A percentile compares a stretch with the other conserved stretches of the same genome.
These are phyloP conservation scores for Siderastrea siderea DNA, from an alignment of 92 coral and sea anemone species.

Conservation along the genomic window DNA sequence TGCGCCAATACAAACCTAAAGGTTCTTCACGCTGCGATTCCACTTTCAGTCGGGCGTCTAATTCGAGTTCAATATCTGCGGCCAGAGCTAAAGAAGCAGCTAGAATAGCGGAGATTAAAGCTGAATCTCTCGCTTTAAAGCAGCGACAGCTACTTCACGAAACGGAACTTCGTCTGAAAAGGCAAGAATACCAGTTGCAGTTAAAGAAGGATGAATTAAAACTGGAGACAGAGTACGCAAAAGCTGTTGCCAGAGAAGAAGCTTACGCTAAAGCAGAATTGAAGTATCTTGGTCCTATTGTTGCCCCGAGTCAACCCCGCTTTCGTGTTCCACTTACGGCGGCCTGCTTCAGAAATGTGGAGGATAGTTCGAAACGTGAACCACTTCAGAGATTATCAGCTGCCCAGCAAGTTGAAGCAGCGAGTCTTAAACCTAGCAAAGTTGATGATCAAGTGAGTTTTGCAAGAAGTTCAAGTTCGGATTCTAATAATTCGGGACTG, in stretches of 20 bases:
- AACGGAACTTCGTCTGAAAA: not conserved
- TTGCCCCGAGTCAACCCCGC: too few relatives aligned
- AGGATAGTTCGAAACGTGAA: not conserved
- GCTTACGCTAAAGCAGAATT: constrained; percentile 18
- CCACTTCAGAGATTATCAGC: not conserved
- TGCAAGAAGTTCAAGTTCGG: constrained; percentile 1
- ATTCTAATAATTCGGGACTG: constrained; percentile 3
- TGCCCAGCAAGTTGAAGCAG: too few relatives aligned
- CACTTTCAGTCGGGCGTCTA: not conserved
- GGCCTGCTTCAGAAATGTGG: not conserved
- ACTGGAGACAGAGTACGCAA: constrained; percentile 5
- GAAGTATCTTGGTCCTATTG: not conserved
- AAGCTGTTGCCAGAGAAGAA: constrained; percentile 17
- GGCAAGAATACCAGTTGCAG: not conserved
- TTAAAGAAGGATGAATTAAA: constrained; percentile 7
- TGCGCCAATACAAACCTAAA: not conserved
- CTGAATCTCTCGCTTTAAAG: not conserved
- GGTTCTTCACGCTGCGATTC: not conserved
- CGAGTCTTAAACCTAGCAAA: too few relatives aligned
- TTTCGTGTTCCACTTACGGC: not conserved
- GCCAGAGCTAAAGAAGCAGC: not conserved
- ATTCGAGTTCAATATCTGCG: not conserved
- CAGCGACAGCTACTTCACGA: constrained; percentile 3
- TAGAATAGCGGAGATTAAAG: not conserved
- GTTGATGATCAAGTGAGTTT: not conserved